phyloP scores from a whole-genome alignment of 2,888 invertebrate genomes.

The Cordylochernes scorpioides region DNA sequence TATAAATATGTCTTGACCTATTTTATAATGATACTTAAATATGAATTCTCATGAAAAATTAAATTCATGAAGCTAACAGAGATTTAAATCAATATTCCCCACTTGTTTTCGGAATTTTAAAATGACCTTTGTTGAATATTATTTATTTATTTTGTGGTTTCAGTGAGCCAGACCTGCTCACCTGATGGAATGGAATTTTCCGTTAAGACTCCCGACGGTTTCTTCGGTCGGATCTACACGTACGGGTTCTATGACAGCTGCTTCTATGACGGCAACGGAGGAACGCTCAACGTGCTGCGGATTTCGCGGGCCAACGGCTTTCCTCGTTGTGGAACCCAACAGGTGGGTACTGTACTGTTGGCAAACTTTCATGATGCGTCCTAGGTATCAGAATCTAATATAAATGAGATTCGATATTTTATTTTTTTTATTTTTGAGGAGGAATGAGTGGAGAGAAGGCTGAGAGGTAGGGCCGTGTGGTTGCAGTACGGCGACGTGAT shows the following conservation, averaged over 20 bases:
- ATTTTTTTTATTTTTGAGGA: background rate
- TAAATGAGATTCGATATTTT: background rate
- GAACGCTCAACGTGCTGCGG: conserved; percentile 49
- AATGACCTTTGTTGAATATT: background rate
- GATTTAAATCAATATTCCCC: background rate
- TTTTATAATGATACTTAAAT: no score
- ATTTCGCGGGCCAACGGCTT: conserved; percentile 64
- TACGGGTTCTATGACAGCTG: conserved; percentile 71
- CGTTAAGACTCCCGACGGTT: conserved; percentile 57
- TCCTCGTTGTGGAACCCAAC: conserved; percentile 69
- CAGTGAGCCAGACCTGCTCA: conserved; percentile 67
- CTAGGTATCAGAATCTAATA: no score
- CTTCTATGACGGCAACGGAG: conserved; percentile 70
- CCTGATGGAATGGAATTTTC: conserved; percentile 87
- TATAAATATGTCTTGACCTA: no score
- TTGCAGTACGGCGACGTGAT: conserved; percentile 58
- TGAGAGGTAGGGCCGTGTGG: no score
- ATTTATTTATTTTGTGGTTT: background rate
- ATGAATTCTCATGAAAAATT: no score
- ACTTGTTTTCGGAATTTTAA: background rate
- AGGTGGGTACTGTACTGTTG: conserved; percentile 27
- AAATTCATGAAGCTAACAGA: no score
- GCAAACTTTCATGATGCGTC: background rate
- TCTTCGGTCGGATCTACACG: conserved; percentile 64
- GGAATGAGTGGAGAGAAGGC: background rate